These are phyloP conservation scores for Apotomis capreana DNA, from an alignment of 2,888 invertebrate genomes.

Conservation along the genomic window DNA sequence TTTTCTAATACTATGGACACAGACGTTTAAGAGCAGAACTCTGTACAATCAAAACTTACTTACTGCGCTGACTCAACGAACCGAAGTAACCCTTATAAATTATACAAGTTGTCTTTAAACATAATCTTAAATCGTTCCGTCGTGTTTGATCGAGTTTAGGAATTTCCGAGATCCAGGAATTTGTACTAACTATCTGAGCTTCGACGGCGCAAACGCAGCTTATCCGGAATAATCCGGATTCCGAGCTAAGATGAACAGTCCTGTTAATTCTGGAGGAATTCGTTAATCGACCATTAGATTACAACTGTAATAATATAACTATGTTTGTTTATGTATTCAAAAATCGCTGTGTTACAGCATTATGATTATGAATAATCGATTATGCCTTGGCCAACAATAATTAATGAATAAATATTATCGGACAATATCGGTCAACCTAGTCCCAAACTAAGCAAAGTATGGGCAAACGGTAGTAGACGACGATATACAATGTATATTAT, in stretches of 20 bases:
- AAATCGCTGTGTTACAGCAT: neutral
- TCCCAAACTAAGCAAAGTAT: no score
- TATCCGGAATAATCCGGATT: slow-evolving; percentile 26
- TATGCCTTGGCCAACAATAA: no score
- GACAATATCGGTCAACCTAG: no score
- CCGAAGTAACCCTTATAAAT: neutral
- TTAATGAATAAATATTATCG: no score
- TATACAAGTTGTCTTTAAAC: neutral
- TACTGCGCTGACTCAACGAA: neutral
- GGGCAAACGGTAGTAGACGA: no score
- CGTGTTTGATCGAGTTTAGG: slow-evolving; percentile 15
- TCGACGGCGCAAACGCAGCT: slow-evolving; percentile 11
- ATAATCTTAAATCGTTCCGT: slow-evolving; percentile 13
- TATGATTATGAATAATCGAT: no score
- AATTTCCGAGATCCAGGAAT: slow-evolving; percentile 34
- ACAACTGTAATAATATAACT: neutral
- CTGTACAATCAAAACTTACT: no score
- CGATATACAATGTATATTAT: no score
- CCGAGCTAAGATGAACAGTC: slow-evolving; percentile 12
- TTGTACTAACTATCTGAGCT: slow-evolving; percentile 10
- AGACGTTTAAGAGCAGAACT: no score
- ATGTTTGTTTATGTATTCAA: neutral
- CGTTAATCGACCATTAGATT: neutral
- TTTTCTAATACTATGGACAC: no score
- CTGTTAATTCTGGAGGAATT: slow-evolving; percentile 8